Base-by-base conservation (phyloP, 2,888 invertebrate genomes). In the Apamea sordens region DNA sequence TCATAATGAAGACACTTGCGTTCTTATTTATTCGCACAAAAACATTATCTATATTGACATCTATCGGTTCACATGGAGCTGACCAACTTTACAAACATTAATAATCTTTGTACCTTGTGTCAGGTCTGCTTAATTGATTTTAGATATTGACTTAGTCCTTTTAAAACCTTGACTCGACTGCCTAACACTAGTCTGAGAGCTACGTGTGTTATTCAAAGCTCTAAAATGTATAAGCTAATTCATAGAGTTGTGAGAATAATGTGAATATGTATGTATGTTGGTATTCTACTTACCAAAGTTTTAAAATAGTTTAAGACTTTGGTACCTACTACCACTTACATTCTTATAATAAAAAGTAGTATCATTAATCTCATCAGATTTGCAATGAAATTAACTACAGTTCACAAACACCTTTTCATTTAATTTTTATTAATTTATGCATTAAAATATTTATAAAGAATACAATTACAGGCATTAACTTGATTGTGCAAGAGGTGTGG, bases 401-500 rank as follows among this genome's bases (percentile, higher is more conserved):
- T 59, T 41, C 41, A 47, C 36, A 85, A 78, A 63, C 75, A 82
- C 65, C 65, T 78, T 71, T 82, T 32, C 13, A 36, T 67, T 67
- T 53, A 32, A 2, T 53, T 67, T 47, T 24, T 36, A 56, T 68
- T 77, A 83, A 82, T 78, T 78, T 86, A 86, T 82, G 75, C 78
- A 82, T 86, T 82, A 32, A 75, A 76, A 78, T 75, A 76, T 65
- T 69, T 79, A 63, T 61, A 79, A 70, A 78, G 7, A 76, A 71
- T 76, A 74, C 67, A 80, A 72, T 73, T 64, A 53, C 28, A 71
- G 59, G 53, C 50, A 76, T 72, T 74, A 64, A 81, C 41, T 59
- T 70, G 67, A 79, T 36, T 67, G 21, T 53, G 56, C 61, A 69
- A 70, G 73, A 79, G 79, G 79, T 70, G 80, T 80, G 87, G 76